phyloP scores from a whole-genome alignment of 2,113 vertebrate species.

The Ifrita kowaldi region DNA sequence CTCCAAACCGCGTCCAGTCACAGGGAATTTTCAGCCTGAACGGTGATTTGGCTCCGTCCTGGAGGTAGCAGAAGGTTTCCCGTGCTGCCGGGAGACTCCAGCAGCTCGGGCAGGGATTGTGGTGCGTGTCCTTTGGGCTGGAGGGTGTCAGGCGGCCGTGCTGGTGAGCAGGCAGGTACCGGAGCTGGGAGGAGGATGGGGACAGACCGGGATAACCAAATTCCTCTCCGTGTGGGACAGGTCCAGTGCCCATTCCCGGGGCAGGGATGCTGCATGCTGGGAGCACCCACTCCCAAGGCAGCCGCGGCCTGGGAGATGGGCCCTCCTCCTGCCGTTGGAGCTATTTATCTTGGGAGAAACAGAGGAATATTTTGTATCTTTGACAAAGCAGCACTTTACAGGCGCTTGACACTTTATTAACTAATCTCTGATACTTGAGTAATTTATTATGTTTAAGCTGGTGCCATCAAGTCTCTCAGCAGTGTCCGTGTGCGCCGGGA shows the following conservation, averaged over 20 bases:
- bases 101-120: neutral
- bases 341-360: constrained; percentile 34
- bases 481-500: constrained; percentile 64
- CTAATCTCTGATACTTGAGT: constrained; percentile 78
- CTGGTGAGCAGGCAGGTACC: neutral
- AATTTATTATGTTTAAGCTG: constrained; percentile 80
- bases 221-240: accelerated
- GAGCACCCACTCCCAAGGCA: accelerated
- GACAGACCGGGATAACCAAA: accelerated
- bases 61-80: constrained; percentile 29
- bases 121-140: neutral
- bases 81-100: neutral
- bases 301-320: accelerated
- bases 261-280: accelerated
- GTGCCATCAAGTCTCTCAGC: constrained; percentile 75
- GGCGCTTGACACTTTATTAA: constrained; percentile 74
- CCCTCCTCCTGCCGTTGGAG: accelerated
- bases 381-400: constrained; percentile 62
- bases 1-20: constrained; percentile 6
- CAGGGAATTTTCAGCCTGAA: constrained; percentile 44
- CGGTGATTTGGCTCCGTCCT: constrained; percentile 21
- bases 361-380: constrained; percentile 57
- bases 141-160: accelerated
- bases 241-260: accelerated
- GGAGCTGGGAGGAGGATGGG: neutral